Evolutionary conservation across 2,113 vertebrate species (phyloP), one percentile per base, ranked within the genome.

Genomic region (Myrmophylax atrothorax): DNA sequence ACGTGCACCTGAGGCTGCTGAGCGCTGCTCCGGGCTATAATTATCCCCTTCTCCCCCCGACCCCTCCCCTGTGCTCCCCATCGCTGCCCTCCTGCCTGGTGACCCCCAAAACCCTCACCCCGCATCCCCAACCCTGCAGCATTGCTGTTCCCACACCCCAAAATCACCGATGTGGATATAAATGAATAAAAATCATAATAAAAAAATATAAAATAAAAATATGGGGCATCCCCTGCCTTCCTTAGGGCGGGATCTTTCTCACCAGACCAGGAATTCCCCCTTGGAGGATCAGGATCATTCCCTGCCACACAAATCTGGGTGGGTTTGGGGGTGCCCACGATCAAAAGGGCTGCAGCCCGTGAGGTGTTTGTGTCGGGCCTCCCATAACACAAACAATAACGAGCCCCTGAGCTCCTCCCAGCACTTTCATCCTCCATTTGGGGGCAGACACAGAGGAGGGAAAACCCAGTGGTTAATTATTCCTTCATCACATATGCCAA

Each of bases 231-330:
- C 14, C 12, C 22, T 15, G 52, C 31, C 8, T n/a, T 73, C 18
- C 63, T 46, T 53, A 14, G 35, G 0, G 0, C 7, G 44, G 60
- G 25, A 18, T 44, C 46, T 23, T 31, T 14, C 53, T 6, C 14
- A 0, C 56, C 50, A 0, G 22, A 50, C 12, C 81, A 62, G 67
- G 40, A 31, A 15, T 2, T 3, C 3, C 44, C 4, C 20, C 17
- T 2, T 11, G n/a, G 2, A 23, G 18, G 11, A 15, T 9, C 63
- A 80, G 46, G 25, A 33, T 10, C 3, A 0, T 2, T 5, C 40
- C 60, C 46, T n/a, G 22, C 42, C 70, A 6, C 1, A 0, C 35
- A 5, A 0, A 28, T 4, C 35, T 9, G 75, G 38, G 74, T 9
- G 73, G 37, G 7, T 50, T 46, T 64, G 31, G 33, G 26, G 23